Base-by-base conservation (phyloP, 2,888 invertebrate species). In the Perizoma affinitatum region DNA sequence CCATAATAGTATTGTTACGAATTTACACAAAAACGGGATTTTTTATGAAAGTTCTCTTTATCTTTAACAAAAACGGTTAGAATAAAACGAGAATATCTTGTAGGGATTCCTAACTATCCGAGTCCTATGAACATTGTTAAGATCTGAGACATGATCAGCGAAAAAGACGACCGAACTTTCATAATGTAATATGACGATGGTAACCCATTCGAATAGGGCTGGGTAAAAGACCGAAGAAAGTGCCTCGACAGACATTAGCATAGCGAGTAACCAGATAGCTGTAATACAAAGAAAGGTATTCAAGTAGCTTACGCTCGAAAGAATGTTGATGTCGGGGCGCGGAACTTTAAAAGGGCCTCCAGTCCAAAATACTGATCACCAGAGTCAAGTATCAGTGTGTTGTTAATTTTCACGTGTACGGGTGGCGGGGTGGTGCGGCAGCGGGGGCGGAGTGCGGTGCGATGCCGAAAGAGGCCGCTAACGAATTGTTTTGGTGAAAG, bases 401-500 rank as follows among this genome's bases (percentile, higher is more conserved):
- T 86, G 86, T 87, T 87, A 86, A 88, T 87, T 87, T 90, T 89
- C 85, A 88, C 86, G 87, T 88, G 85, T 85, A 82, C 85, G 82
- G 84, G 85, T 78, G 79, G 83, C 76, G 82, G 82, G 80, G 81
- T 73, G 78, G 77, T 68, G 78, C 73, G 72, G 76, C 78, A 75
- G 82, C 75, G 79, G 84, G 82, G 78, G 82, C 78, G 83, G 84
- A 71, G 84, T 77, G 86, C 87, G 86, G 88, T 84, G 85, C 87
- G 85, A 85, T 88, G 88, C 88, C 88, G 88, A 90, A 90, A 88
- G 91, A 89, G 90, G 87, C 88, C 88, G 88, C 90, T 87, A 90
- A 90, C 91, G 91, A 92, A 92, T 90, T 90, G 91, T 91, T 92
- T 91, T 92, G 92, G 92, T 92, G 92, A 92, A 92, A 92, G 92